Evolutionary conservation across 2,113 vertebrate species (phyloP).

Genomic region (Dicrurus megarhynchus): DNA sequence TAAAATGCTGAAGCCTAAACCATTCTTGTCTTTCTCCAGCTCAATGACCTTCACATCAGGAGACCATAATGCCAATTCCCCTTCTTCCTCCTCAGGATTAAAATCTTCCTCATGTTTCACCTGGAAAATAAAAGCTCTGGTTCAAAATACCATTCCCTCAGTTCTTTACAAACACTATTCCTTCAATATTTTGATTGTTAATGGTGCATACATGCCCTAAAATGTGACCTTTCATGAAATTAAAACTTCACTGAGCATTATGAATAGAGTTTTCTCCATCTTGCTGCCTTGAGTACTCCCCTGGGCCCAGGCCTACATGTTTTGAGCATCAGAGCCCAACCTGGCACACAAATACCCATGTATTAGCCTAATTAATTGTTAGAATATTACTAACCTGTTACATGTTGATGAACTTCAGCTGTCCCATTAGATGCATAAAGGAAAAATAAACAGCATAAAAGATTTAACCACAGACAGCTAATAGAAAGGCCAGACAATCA

Average conservation of each 20-base stretch:
- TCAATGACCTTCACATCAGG: slow-evolving; percentile 83
- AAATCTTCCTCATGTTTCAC: slow-evolving; percentile 28
- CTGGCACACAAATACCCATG: neutral
- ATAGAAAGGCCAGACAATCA: neutral
- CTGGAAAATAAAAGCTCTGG: slow-evolving; percentile 51
- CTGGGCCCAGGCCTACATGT: neutral
- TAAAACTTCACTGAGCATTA: neutral
- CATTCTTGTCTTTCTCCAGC: slow-evolving; percentile 84
- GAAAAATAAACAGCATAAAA: slow-evolving; percentile 70
- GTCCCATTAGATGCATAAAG: slow-evolving; percentile 77
- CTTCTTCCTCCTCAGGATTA: slow-evolving; percentile 75
- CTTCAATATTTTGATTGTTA: neutral
- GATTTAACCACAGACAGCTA: slow-evolving; percentile 35
- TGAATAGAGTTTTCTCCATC: neutral
- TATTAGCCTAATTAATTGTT: slow-evolving; percentile 33
- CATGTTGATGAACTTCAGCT: slow-evolving; percentile 68
- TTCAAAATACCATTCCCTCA: neutral
- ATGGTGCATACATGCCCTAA: neutral
- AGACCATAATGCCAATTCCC: slow-evolving; percentile 90
- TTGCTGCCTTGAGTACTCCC: neutral
- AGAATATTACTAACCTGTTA: slow-evolving; percentile 73
- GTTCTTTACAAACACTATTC: neutral
- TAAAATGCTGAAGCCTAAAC: slow-evolving; percentile 96
- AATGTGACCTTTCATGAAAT: neutral
- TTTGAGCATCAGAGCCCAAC: neutral